A percentile compares a stretch with the other conserved stretches of the same genome.
phyloP scores from a whole-genome alignment of 1,140 invertebrate genomes.

The Carposina sasakii region DNA sequence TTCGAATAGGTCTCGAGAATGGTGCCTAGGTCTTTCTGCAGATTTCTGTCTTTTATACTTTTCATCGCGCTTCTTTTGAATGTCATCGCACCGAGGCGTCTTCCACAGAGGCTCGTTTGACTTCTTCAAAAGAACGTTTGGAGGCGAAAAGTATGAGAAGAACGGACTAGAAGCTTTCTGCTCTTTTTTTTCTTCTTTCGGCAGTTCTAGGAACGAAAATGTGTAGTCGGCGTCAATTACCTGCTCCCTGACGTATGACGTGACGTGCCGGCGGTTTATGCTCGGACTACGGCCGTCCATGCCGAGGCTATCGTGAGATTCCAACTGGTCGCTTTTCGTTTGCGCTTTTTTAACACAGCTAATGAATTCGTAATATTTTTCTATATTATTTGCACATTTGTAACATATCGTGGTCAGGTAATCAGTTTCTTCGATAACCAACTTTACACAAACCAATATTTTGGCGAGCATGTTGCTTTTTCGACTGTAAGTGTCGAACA shows the following conservation, averaged over 20 bases:
- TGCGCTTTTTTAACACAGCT: conserved; percentile 48
- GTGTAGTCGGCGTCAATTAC: conserved; percentile 51
- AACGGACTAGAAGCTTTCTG: conserved; percentile 44
- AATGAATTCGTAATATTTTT: conserved; percentile 53
- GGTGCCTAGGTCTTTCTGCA: conserved; percentile 30
- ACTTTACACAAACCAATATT: conserved; percentile 50
- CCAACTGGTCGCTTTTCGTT: conserved; percentile 21
- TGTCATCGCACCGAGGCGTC: conserved; percentile 25
- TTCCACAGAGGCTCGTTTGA: conserved; percentile 37
- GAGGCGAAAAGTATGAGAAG: conserved; percentile 57
- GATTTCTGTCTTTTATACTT: conserved; percentile 27
- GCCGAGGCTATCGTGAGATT: conserved; percentile 2
- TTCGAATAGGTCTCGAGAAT: conserved; percentile 58
- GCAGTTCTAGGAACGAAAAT: conserved; percentile 49
- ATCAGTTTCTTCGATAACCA: conserved; percentile 51
- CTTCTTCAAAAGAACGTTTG: conserved; percentile 31
- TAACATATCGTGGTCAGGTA: conserved; percentile 47
- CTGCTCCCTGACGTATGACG: conserved; percentile 50
- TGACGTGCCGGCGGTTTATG: conserved; percentile 33
- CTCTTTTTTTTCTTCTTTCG: conserved; percentile 41
- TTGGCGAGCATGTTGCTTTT: conserved; percentile 51
- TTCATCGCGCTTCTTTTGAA: conserved; percentile 21
- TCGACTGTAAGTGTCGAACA: conserved; percentile 46
- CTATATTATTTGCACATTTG: conserved; percentile 54
- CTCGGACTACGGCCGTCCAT: conserved; percentile 1